Base-by-base conservation (phyloP, 2,888 invertebrate species). In the Listrodromus nycthemerus region DNA sequence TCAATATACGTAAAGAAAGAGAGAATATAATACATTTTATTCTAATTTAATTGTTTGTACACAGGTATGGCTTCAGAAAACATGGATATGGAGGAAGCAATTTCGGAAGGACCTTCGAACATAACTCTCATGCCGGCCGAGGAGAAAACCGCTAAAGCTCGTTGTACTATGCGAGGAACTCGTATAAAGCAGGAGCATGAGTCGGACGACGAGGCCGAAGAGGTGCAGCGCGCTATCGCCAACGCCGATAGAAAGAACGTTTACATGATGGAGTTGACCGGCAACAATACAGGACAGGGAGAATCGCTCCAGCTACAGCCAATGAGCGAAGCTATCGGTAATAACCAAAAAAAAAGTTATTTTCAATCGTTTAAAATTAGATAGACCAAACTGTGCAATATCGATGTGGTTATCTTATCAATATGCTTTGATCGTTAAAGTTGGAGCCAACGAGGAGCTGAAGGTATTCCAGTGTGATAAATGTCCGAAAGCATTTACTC, bases 401-500 rank as follows among this genome's bases (percentile, higher is more conserved):
- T 61, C 30, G n/a, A 61, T 30, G 6, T 30, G 63, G 16, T 45
- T 24, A 71, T 27, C 6, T 16, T 66, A 52, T 30, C 61, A 83
- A 6, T 87, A 84, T 8, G 13, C 30, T 80, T 71, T n/a, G n/a
- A n/a, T n/a, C 16, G 21, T 67, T 55, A 63, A 69, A 89, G 91
- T 91, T 21, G 91, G 92, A 58, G 89, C 89, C 4, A 91, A 86
- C 24, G 93, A 93, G 84, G 94, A 94, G 84, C 82, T 94, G 10
- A 95, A 94, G 84, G 94, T 95, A 13, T 96, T 96, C 88, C 94
- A 95, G 86, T 96, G 96, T 85, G 94, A 95, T 1, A 94, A 95
- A 76, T 96, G 96, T 88, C 95, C 96, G 0, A 95, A 95, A 89
- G 95, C 95, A 0, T 96, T 96, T 87, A 94, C 95, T 0, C 94